A percentile compares a stretch with the other conserved stretches of the same genome.
Conservation (phyloP, 1,140 invertebrate species). For the Micrasema longulum region DNA sequence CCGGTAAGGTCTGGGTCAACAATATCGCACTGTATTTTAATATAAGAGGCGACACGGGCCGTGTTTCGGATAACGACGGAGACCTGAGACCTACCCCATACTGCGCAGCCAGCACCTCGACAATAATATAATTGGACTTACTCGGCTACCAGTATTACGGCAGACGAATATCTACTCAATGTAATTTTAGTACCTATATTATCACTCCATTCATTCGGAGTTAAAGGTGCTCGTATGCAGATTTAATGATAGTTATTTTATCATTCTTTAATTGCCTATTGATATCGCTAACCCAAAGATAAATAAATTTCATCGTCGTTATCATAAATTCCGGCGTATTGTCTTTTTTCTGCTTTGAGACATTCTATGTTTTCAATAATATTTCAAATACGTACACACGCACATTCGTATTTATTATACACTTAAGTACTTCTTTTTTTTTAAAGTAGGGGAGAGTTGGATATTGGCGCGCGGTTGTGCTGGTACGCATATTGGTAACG, state of each 20-base stretch:
- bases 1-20: not conserved
- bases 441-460: too few relatives aligned
- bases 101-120: conserved; percentile 8
- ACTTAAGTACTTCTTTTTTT: too few relatives aligned
- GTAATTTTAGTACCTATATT: too few relatives aligned
- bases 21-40: conserved; percentile 45
- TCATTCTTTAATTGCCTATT: conserved; percentile 24
- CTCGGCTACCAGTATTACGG: conserved; percentile 28
- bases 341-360: too few relatives aligned
- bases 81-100: not conserved
- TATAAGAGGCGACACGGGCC: conserved; percentile 33
- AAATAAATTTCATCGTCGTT: too few relatives aligned
- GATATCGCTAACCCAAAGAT: too few relatives aligned
- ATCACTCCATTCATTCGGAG: not conserved
- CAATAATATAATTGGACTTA: conserved; percentile 40
- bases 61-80: conserved; percentile 40
- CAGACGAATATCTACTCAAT: not conserved
- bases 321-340: too few relatives aligned
- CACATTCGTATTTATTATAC: too few relatives aligned
- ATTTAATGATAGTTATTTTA: conserved; percentile 2
- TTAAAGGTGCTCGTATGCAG: conserved; percentile 13
- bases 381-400: too few relatives aligned
- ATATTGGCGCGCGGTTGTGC: too few relatives aligned
- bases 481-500: too few relatives aligned
- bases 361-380: too few relatives aligned